Base-by-base conservation (phyloP, 2,888 invertebrate species). In the Sarcophaga caerulescens region DNA sequence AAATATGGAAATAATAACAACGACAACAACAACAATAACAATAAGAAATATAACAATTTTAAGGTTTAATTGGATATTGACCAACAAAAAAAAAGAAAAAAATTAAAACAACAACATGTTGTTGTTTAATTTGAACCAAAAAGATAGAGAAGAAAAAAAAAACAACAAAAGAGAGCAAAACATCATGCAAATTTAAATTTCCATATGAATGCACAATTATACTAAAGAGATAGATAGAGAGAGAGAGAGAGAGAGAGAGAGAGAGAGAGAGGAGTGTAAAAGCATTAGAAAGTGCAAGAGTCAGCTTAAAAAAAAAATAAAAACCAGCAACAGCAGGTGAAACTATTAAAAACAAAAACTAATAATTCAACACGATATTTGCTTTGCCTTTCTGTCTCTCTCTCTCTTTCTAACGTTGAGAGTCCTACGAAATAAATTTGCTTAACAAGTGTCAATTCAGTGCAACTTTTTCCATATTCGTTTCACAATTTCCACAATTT, bases 31-130 rank as follows among this genome's bases (percentile, higher is more conserved):
- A 62, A 76, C 21, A n/a, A 47, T 0, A 69, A 52, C 4, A 70
- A 60, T 59, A n/a, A n/a, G n/a, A n/a, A n/a, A n/a, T n/a, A n/a
- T n/a, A 71, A 71, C 10, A 10, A 21, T 52, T 5, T 52, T 52
- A 52, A 52, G 52, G 14, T 21, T 74, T 71, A 82, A 76, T 76
- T 82, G 82, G 60, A 47, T 73, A 78, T 62, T 68, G 60, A 78
- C 73, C 60, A 78, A 68, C 62, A 66, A 73, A 60, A 59, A 17
- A 25, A 66, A 66, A 47, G 23, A 1, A 17, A 10, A 63, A 6
- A 19, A 79, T 17, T 11, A 59, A 65, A 23, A 47, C 44, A 65
- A 63, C 6, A 52, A 70, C 52, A 45, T 19, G 47, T 59, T 63
- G 19, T 17, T 17, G 17, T 76, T 70, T 57, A 47, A 57, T 63